These are phyloP conservation scores for Cladorhizidae sp. DNA, from an alignment of 37 sponge, comb jelly and placozoan genomes.

Conservation along the genomic window DNA sequence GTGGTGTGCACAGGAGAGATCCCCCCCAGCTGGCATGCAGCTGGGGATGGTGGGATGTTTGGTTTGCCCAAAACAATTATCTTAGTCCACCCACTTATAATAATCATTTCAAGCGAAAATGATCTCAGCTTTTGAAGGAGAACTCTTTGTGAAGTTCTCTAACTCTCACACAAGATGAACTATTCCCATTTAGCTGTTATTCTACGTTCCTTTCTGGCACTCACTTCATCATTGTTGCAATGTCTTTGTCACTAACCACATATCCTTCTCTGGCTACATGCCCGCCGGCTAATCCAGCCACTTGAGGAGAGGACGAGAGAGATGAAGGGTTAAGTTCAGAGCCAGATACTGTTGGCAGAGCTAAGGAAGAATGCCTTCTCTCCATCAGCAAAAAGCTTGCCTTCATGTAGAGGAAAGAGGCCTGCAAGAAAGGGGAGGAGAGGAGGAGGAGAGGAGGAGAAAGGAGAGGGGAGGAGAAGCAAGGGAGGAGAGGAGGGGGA, in stretches of 20 bases:
- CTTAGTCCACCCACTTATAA: no score
- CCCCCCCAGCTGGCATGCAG: no score
- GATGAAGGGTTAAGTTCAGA: neutral
- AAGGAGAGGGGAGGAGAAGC: neutral
- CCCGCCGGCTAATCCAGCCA: neutral
- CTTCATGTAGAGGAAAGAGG: slow-evolving; percentile 18
- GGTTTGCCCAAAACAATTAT: no score
- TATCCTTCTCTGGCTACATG: no score
- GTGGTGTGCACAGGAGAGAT: no score
- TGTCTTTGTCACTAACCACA: neutral
- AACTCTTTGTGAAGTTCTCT: no score
- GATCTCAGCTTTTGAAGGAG: no score
- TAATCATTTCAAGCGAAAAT: no score
- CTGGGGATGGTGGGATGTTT: no score
- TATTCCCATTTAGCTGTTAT: no score
- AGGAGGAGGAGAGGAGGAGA: slow-evolving; percentile 1
- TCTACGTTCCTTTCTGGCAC: no score
- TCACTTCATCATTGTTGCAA: slow-evolving; percentile 44
- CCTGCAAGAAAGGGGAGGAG: neutral
- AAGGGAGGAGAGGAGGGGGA: neutral
- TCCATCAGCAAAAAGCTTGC: slow-evolving; percentile 10
- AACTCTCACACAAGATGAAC: no score
- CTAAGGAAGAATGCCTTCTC: neutral
- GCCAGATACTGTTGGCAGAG: neutral
- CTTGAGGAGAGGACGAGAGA: neutral